Base-by-base conservation (phyloP, 2,113 vertebrate species). In the Panthera leo region DNA sequence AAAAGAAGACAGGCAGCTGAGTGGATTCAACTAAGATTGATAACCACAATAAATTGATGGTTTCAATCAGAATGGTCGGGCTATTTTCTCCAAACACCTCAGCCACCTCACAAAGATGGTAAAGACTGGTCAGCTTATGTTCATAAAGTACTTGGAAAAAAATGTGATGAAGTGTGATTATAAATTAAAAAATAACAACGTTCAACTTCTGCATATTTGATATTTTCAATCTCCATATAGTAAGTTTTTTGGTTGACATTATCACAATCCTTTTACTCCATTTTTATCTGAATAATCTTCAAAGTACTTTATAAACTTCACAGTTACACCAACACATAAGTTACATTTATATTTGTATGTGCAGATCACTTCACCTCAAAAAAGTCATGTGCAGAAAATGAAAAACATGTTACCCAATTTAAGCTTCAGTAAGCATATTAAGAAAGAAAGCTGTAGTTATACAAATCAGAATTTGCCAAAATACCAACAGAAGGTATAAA, bases 241-340 rank as follows among this genome's bases (percentile, higher is more conserved):
- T 63, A 53, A 78, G 12, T 14, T 91, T 93, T 96, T 76, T 75
- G 21, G 23, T 36, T 97, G 70, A 89, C 4, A 58, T 53, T 92
- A 83, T 78, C 53, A 80, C 3, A 5, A 67, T 76, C 67, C 29
- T 95, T 93, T 78, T 53, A 95, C 18, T 93, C 36, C 7, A 95
- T 78, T 93, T 95, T 75, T 76, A 97, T 80, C 39, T 34, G 92
- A 97, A 36, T 89, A 86, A 82, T 92, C 34, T 67, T 95, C 73
- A 96, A 97, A 96, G 73, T 82, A 97, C 91, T 97, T 96, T 85
- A 92, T 1, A 80, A 97, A 92, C 55, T 18, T 83, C 79, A 89
- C 6, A 93, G n/a, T 92, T 89, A 97, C 1, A 85, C 15, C 42
- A 94, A 90, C 34, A 95, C 3, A 29, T 51, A 80, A 65, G 13